Percentiles rank a stretch among this genome's conserved stretches.
These are phyloP conservation scores for Phyllotreta cruciferae DNA, from an alignment of 2,888 invertebrate genomes.

Conservation along the genomic window DNA sequence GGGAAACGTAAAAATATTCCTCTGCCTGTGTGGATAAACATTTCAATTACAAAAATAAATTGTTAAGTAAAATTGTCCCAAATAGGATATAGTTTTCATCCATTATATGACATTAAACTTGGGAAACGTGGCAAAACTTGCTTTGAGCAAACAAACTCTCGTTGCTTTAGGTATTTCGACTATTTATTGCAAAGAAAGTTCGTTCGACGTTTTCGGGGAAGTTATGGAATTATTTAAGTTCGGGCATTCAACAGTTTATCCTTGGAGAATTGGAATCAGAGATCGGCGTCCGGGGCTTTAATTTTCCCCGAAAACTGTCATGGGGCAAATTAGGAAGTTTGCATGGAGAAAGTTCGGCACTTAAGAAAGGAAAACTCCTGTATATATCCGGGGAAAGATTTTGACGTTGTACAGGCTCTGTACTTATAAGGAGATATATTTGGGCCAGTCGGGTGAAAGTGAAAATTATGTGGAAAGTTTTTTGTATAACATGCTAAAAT, in stretches of 20 bases:
- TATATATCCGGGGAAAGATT: slow-evolving; percentile 16
- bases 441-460: slow-evolving; percentile 13
- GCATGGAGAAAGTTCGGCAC: slow-evolving; percentile 42
- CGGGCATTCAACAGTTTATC: slow-evolving; percentile 32
- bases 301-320: slow-evolving; percentile 46
- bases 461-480: not conserved
- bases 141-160: too few relatives aligned
- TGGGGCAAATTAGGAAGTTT: slow-evolving; percentile 50
- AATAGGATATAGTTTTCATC: too few relatives aligned
- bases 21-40: too few relatives aligned
- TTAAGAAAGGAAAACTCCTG: slow-evolving; percentile 35
- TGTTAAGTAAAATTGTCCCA: too few relatives aligned
- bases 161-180: too few relatives aligned
- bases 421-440: slow-evolving; percentile 15
- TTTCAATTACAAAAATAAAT: too few relatives aligned
- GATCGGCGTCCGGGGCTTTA: slow-evolving; percentile 28
- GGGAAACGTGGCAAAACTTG: too few relatives aligned
- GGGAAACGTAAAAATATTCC: too few relatives aligned
- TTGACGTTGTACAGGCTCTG: slow-evolving; percentile 7
- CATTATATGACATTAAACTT: too few relatives aligned
- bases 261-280: slow-evolving; percentile 32
- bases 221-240: slow-evolving; percentile 33
- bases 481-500: not conserved
- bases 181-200: slow-evolving; percentile 11
- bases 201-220: slow-evolving; percentile 21